Base-by-base conservation (phyloP, 2,888 invertebrate genomes). In the Gandaritis pyraliata region DNA sequence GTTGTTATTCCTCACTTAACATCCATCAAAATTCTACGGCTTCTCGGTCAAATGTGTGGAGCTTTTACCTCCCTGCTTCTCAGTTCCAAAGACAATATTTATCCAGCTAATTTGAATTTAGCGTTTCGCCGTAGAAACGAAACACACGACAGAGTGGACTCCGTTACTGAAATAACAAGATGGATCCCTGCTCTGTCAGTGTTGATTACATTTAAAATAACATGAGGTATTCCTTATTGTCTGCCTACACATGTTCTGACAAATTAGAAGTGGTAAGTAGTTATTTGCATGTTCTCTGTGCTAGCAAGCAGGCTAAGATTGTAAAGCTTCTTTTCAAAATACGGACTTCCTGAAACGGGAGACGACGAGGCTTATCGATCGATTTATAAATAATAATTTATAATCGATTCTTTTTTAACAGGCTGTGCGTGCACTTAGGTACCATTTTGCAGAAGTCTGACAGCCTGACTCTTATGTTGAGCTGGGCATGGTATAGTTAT, bases 21-120 rank as follows among this genome's bases (percentile, higher is more conserved):
- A 43, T 53, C 57, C 51, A 55, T 63, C 51, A 58, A 16, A 41
- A 36, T 58, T 50, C 51, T 29, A 58, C 36, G 36, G 30, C 29
- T 53, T 53, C 41, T 56, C 47, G 61, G 68, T 68, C 65, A 61
- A 62, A 58, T 59, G 50, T 51, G 41, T 59, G 38, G 57, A 56
- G 57, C 60, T 72, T 77, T 78, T 77, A 82, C 77, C 85, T 81
- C 82, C 70, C 77, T 81, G 6, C 6, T 5, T 5, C 80, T 71
- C 78, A 72, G 83, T 80, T 86, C 88, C 85, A 88, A 91, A 81
- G 78, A 74, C 86, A 91, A 92, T 91, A 87, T 92, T 92, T 85
- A 75, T 82, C 77, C 85, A 89, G 85, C 90, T 92, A 91, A 92
- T 91, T 91, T 85, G 88, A 88, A 88, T 88, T 86, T 78, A 85